Conservation (phyloP, 2,888 invertebrate genomes). For the Brassicogethes aeneus region DNA sequence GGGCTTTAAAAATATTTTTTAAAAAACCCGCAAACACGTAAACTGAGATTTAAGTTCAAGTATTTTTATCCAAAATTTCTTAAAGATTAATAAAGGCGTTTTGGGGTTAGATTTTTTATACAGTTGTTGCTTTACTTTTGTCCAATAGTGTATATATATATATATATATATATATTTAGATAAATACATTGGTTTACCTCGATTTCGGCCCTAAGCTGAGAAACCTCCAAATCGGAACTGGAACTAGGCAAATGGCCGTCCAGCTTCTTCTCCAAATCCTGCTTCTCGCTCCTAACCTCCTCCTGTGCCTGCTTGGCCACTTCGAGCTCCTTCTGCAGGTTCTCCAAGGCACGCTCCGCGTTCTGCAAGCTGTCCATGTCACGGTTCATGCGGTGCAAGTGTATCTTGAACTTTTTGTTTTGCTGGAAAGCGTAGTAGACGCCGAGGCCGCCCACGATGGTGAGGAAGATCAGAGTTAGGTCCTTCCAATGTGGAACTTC, state of each 20-base stretch:
- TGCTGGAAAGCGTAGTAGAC: slow-evolving; percentile 90
- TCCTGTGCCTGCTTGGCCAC: slow-evolving; percentile 76
- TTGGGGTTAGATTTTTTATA: too few relatives aligned
- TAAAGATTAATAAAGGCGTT: too few relatives aligned
- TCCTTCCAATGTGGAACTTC: slow-evolving; percentile 65
- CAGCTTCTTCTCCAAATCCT: slow-evolving; percentile 70
- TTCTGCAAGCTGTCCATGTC: slow-evolving; percentile 89
- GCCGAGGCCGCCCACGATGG: slow-evolving; percentile 77
- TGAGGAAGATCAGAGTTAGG: slow-evolving; percentile 71
- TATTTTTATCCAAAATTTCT: too few relatives aligned
- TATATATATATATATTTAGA: slow-evolving; percentile 6
- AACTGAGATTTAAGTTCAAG: too few relatives aligned
- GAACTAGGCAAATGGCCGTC: slow-evolving; percentile 57
- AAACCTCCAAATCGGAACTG: slow-evolving; percentile 72
- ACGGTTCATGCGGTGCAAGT: slow-evolving; percentile 84
- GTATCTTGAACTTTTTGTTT: slow-evolving; percentile 76
- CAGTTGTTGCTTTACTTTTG: too few relatives aligned
- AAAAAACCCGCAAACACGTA: too few relatives aligned
- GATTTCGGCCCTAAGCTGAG: slow-evolving; percentile 74
- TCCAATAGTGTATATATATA: too few relatives aligned
- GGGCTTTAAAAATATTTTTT: too few relatives aligned
- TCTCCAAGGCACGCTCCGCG: slow-evolving; percentile 79
- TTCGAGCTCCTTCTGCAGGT: slow-evolving; percentile 78
- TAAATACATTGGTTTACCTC: slow-evolving; percentile 43
- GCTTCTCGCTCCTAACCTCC: slow-evolving; percentile 70